Evolutionary conservation across 2,113 vertebrate species (phyloP).

Genomic region (Galeopterus variegatus): DNA sequence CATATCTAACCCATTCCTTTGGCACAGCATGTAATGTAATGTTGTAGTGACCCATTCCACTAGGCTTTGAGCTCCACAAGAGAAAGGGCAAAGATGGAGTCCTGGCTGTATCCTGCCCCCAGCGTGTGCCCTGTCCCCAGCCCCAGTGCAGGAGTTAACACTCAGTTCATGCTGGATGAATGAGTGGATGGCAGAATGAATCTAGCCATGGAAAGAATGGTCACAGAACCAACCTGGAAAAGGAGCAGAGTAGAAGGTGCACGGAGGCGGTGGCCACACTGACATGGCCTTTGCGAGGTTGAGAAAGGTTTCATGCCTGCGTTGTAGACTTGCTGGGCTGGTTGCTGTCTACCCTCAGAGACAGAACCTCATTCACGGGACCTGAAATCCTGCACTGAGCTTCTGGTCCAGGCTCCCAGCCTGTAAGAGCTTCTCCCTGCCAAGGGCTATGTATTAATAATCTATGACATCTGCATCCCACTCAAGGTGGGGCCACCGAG

Average conservation of each 20-base stretch:
- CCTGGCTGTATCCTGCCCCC: not conserved
- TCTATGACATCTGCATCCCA: accelerated
- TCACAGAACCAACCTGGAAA: conserved; percentile 25
- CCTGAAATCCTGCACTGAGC: not conserved
- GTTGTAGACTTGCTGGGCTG: not conserved
- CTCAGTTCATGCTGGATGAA: not conserved
- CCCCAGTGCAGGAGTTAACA: accelerated
- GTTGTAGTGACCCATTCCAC: accelerated
- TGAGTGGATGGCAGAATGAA: too few relatives aligned
- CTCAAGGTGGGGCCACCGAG: accelerated
- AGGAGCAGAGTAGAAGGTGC: not conserved
- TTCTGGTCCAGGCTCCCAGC: not conserved
- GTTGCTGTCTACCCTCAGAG: not conserved
- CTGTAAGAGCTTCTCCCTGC: not conserved
- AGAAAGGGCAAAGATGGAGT: not conserved
- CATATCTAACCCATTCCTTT: not conserved
- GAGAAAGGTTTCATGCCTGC: not conserved
- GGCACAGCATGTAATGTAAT: accelerated
- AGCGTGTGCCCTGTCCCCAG: not conserved
- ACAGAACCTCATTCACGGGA: not conserved
- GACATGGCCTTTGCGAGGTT: not conserved
- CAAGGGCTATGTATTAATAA: not conserved
- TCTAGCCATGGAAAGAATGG: not conserved
- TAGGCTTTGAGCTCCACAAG: not conserved
- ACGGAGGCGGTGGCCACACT: not conserved